Percentiles rank a stretch among this genome's conserved stretches.
phyloP scores from a whole-genome alignment of 2,113 vertebrate species.

The Mesoclemmys tuberculata region DNA sequence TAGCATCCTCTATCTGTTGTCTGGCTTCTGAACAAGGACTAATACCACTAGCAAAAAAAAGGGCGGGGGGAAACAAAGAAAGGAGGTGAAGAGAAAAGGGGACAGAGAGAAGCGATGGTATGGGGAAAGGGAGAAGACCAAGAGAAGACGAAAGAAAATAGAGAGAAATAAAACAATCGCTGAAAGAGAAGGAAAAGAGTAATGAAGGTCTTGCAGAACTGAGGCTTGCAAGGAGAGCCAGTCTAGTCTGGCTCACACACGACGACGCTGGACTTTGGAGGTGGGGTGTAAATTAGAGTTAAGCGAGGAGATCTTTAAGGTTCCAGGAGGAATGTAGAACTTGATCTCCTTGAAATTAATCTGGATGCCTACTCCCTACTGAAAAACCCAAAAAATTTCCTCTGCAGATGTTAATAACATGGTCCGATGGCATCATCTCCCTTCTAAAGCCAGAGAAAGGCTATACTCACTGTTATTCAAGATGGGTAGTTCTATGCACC shows the following conservation, averaged over 20 bases:
- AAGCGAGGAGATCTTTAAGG: not conserved
- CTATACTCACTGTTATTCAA: not conserved
- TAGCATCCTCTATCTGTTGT: not conserved
- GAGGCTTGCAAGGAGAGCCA: not conserved
- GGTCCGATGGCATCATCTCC: not conserved
- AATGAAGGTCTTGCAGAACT: not conserved
- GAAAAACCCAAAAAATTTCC: not conserved
- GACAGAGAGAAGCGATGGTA: not conserved
- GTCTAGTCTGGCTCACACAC: not conserved
- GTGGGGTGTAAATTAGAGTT: not conserved
- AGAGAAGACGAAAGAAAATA: not conserved
- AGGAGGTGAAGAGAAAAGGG: not conserved
- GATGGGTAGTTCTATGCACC: not conserved
- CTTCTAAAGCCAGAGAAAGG: not conserved
- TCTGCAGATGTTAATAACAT: not conserved
- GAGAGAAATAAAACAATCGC: not conserved
- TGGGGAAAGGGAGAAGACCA: not conserved
- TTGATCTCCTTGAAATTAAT: not conserved
- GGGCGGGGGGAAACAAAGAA: not conserved
- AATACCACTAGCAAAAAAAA: not conserved
- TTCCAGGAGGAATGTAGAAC: not conserved
- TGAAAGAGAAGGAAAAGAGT: not conserved
- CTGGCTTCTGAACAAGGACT: not conserved
- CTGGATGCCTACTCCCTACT: not conserved
- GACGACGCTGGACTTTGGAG: not conserved